Conservation (phyloP, 1,140 invertebrate species). For the Apocrypta bakeri region DNA sequence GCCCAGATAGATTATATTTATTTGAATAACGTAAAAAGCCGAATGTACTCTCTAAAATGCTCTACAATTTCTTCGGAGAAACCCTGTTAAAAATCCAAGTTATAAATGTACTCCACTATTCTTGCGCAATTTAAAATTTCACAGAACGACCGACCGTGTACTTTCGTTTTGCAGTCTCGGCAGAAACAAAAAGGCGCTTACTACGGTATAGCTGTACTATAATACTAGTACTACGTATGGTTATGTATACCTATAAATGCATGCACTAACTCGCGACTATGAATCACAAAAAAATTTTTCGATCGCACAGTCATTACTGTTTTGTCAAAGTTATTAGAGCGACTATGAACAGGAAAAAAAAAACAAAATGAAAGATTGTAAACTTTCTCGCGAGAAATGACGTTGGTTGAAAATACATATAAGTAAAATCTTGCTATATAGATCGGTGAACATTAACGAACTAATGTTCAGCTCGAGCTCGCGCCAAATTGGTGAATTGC, state of each 20-base stretch:
- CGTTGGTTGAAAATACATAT: too few relatives aligned
- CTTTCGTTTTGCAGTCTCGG: background rate
- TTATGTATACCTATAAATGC: too few relatives aligned
- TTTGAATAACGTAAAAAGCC: background rate
- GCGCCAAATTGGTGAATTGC: constrained; percentile 8
- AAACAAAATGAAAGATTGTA: background rate
- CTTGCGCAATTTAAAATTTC: background rate
- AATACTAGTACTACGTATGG: too few relatives aligned
- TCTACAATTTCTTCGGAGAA: constrained; percentile 8
- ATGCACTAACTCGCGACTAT: too few relatives aligned
- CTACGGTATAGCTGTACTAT: too few relatives aligned
- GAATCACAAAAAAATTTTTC: too few relatives aligned
- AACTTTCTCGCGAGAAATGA: too few relatives aligned
- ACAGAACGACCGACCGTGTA: background rate
- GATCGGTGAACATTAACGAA: constrained; percentile 15
- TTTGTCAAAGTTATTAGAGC: too few relatives aligned
- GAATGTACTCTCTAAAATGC: background rate
- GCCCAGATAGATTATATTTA: background rate
- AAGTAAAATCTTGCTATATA: too few relatives aligned
- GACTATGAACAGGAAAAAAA: too few relatives aligned
- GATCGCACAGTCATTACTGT: too few relatives aligned
- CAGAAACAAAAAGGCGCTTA: background rate
- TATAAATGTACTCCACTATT: background rate
- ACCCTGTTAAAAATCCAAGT: background rate
- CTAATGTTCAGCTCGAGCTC: background rate